Evolutionary conservation across 2,113 vertebrate species (phyloP), one percentile per base, ranked within the genome.

Genomic region (Crypturellus undulatus): DNA sequence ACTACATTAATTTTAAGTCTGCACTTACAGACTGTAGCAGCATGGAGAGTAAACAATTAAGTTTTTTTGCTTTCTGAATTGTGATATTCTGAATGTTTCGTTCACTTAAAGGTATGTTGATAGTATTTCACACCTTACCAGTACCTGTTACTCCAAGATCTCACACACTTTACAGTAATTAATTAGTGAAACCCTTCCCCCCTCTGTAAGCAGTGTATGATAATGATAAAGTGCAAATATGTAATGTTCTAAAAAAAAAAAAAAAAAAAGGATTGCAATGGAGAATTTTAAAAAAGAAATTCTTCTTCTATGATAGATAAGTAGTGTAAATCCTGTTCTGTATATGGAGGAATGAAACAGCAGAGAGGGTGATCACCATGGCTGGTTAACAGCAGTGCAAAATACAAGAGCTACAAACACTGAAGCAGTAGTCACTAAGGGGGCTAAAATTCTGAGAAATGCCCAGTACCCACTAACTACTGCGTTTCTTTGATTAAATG

Each of bases 1-100:
- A 76, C 77, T 89, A 45, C 67, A 79, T 91, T 91, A 95, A 93
- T 89, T 93, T 94, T 90, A 58, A 95, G 73, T 76, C 77, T 94
- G 80, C 30, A 47, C 62, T 91, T 92, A 81, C n/a, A 82, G 90
- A 63, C 67, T 95, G 83, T 54, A 76, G 67, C 62, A 58, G 89
- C 95, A 49, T 79, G 42, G 40, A 90, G 73, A 90, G 62, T 59
- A 96, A 96, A 92, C 45, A 94, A 91, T 91, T 90, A 89, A 62
- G 49, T 45, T 84, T 84, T 36, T 92, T 96, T 88, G 77, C 77
- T 95, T 32, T 90, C 59, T 86, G 88, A 81, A 84, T 87, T 76
- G 62, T 82, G 67, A 87, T 73, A 84, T 28, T 82, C 45, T 76
- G 36, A 20, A 24, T 69, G n/a, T 81, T 87, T 89, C 77, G 77